Conservation (phyloP, 2,113 vertebrate genomes). For the Neotoma lepida region DNA sequence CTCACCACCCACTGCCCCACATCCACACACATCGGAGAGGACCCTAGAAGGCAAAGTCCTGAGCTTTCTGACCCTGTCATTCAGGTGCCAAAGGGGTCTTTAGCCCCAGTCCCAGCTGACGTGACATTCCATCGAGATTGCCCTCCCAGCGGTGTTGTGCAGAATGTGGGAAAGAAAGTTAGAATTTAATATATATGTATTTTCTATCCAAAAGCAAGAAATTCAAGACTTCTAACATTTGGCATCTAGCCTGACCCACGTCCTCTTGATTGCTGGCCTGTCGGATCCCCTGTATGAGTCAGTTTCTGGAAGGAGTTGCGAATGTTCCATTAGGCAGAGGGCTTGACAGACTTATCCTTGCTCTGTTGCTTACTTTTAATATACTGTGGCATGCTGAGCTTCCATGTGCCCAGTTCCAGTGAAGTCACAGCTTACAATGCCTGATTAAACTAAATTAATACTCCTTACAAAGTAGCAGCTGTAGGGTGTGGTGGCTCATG, state of each 20-base stretch:
- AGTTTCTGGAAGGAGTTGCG: not conserved
- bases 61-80: not conserved
- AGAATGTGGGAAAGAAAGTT: not conserved
- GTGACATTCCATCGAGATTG: not conserved
- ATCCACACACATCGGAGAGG: not conserved
- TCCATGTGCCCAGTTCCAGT: not conserved
- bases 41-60: not conserved
- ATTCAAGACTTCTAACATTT: not conserved
- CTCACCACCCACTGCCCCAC: not conserved
- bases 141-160: not conserved
- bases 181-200: not conserved
- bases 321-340: not conserved
- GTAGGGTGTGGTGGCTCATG: not conserved
- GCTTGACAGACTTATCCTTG: not conserved
- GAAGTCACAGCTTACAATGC: not conserved
- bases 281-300: not conserved
- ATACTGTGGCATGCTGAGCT: not conserved
- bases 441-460: not conserved
- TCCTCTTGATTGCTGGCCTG: not conserved
- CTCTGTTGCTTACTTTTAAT: not conserved
- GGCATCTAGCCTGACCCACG: not conserved
- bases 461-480: not conserved
- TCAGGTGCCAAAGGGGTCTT: not conserved
- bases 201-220: constrained; percentile 21
- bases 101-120: not conserved